A percentile compares a stretch with the other conserved stretches of the same genome.
Conservation (phyloP, 2,797 vertebrate species). For the Oreochromis grahami region DNA sequence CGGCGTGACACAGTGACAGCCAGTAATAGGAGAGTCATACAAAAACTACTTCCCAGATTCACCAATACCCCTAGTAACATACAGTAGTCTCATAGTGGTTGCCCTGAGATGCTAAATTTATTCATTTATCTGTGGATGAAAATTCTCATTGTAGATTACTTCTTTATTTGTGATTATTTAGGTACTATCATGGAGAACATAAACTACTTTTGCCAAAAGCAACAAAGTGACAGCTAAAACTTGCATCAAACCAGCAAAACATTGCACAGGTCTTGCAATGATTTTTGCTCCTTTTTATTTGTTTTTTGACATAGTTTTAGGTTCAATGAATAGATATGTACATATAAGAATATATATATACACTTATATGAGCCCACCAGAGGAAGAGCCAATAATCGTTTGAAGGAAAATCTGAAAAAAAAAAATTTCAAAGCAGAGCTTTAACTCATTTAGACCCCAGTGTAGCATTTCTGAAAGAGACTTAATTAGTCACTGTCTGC, state of each 20-base stretch:
- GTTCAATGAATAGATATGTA: neutral
- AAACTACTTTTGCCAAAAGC: neutral
- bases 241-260: neutral
- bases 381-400: neutral
- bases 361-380: neutral
- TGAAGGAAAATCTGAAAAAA: neutral
- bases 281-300: neutral
- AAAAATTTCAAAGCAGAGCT: neutral
- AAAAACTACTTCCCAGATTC: neutral
- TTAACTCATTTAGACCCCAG: neutral
- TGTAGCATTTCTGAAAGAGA: neutral
- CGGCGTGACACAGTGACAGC: neutral
- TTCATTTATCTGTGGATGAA: neutral
- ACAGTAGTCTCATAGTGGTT: neutral
- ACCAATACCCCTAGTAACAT: neutral
- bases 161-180: neutral
- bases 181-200: neutral
- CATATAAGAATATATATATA: neutral
- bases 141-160: neutral
- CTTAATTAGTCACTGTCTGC: neutral
- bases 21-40: neutral
- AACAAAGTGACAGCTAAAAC: neutral
- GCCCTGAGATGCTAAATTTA: neutral
- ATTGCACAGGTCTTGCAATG: neutral
- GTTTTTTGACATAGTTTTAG: neutral